A percentile compares a stretch with the other conserved stretches of the same genome.
Conservation (phyloP, 2,113 vertebrate species). For the Brachionichthys hirsutus region DNA sequence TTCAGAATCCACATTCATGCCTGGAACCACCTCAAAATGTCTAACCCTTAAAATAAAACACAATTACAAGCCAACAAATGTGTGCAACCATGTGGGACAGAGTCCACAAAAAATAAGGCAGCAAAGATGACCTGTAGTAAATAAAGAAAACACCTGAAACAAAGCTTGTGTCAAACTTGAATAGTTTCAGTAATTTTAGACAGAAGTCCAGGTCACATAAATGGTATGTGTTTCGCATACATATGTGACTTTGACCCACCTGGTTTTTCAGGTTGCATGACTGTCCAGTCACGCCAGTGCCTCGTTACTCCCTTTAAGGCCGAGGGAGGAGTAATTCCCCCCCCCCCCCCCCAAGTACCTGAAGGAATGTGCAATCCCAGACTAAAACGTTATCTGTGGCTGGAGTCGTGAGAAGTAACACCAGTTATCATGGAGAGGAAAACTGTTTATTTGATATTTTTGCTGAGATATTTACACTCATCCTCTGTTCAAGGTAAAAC, state of each 20-base stretch:
- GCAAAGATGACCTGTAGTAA: no score
- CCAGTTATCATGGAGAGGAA: constrained; percentile 13
- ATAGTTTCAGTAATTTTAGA: no score
- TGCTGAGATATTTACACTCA: constrained; percentile 39
- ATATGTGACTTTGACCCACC: accelerated
- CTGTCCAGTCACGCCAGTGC: accelerated
- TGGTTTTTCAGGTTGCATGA: constrained; percentile 31
- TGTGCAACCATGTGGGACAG: no score
- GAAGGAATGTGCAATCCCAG: neutral
- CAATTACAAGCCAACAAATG: no score
- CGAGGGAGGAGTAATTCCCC: constrained; percentile 30
- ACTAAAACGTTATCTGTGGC: neutral
- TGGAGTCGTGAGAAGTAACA: constrained; percentile 1
- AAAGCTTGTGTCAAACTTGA: no score
- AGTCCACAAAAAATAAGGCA: no score
- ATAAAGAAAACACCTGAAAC: no score
- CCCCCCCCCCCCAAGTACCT: no score
- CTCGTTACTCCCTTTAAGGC: neutral
- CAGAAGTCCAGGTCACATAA: no score
- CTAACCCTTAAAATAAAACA: no score
- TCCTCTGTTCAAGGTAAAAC: constrained; percentile 38
- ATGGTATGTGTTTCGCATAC: neutral
- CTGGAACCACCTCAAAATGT: no score
- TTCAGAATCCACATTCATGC: no score
- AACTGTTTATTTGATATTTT: constrained; percentile 30